Evolutionary conservation across 2,888 invertebrate species (phyloP), one percentile per base, ranked within the genome.

Genomic region (Uloborus plumipes): DNA sequence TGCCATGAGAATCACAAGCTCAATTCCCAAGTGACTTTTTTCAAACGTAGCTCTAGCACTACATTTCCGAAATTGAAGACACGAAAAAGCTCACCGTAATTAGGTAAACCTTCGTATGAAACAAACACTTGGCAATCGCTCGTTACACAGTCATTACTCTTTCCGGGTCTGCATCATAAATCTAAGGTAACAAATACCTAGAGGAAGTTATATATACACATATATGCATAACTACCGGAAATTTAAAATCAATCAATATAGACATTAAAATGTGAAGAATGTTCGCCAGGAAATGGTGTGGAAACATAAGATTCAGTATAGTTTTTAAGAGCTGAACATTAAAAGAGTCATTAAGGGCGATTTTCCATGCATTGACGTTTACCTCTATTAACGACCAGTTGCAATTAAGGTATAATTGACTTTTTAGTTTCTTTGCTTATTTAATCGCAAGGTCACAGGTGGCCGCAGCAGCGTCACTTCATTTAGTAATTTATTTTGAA

Each of bases 391-490:
- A 76, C 76, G 53, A 69, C 20, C 51, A 14, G 31, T 26, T 31
- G 69, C 76, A 76, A 76, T 76, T 76, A 76, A 69, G 76, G n/a
- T 69, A 62, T 76, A 69, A 69, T 69, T 69, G 51, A 75, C 75
- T 67, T 75, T 67, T 67, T 67, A n/a, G 49, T 26, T 62, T n/a
- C 50, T 66, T 51, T 50, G 20, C 59, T 75, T 18, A 16, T 22
- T 53, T 74, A 74, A 74, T 74, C 58, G 65, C 51, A 39, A 65
- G 59, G 39, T 49, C 65, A 74, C 74, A 74, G 74, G 65, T 74
- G 74, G 74, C 47, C 18, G 31, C 22, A 39, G 39, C 39, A 39
- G 39, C 39, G 39, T 39, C 39, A 39, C 39, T 39, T 39, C 39
- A 39, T 39, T 39, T 39, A 39, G 39, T 39, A 39, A 39, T 39